Base-by-base conservation (phyloP, 2,113 vertebrate genomes). In the Myxocyprinus asiaticus region DNA sequence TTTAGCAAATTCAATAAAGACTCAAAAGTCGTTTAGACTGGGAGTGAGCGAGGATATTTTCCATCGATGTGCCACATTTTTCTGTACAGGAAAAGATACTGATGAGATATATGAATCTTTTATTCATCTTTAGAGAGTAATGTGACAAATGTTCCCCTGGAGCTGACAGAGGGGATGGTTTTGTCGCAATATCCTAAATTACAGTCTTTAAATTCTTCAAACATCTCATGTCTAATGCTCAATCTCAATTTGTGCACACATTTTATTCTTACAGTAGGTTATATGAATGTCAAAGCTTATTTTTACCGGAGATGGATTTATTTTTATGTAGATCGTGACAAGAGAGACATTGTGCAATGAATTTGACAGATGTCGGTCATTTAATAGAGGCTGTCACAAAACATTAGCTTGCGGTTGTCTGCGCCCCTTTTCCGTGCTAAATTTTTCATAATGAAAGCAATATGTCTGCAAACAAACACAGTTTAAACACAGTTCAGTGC, bases 1-100 rank as follows among this genome's bases (percentile, higher is more conserved):
- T 93, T 92, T 91, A 91, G 86, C 89, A 88, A 91, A 89, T 87
- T 90, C 88, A 88, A 69, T 89, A 90, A 87, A 85, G 89, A 91
- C 86, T 88, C 87, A 83, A 85, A 81, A 82, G 83, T 83, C 88
- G 86, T 87, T 88, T 89, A 86, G 87, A 84, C 85, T 75, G 85
- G 77, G 89, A 88, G 87, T 86, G 88, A 92, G 88, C 11, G 76
- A 84, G 82, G 81, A 11, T 44, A 81, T 87, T 87, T 86, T 89
- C 81, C 88, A 86, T 85, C 85, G 84, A 86, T 77, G 78, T 86
- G 90, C 89, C 83, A 86, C 78, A 85, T 88, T 88, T 86, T 85
- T 85, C 84, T 62, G 44, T 69, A 80, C 80, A 86, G 80, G 86
- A 74, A 84, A 89, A 86, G 87, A 43, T 45, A 76, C 76, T 85